These are phyloP conservation scores for Vollenhovia emeryi DNA, from an alignment of 1,140 invertebrate species.

Conservation along the genomic window DNA sequence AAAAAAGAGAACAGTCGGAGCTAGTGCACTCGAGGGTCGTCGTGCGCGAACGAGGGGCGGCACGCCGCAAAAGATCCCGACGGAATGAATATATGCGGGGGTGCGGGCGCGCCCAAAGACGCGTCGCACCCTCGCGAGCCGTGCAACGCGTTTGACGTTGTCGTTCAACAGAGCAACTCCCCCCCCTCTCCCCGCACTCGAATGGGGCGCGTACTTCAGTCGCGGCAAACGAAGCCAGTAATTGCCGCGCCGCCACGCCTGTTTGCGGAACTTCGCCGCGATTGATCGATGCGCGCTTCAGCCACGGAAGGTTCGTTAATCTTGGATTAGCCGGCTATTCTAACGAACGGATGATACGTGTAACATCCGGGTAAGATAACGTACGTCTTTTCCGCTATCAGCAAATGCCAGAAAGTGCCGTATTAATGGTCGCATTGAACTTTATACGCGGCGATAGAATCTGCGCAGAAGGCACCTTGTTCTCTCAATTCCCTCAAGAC, in stretches of 20 bases:
- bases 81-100: constrained; percentile 45
- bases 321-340: background rate
- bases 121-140: constrained; percentile 14
- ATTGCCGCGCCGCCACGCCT: constrained; percentile 21
- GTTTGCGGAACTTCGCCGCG: background rate
- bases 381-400: background rate
- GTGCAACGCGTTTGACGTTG: constrained; percentile 49
- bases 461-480: background rate
- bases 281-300: constrained; percentile 4
- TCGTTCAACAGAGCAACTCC: constrained; percentile 31
- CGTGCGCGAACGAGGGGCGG: constrained; percentile 13
- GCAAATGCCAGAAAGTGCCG: background rate
- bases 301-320: background rate
- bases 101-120: constrained; percentile 21
- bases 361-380: background rate
- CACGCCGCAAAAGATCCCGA: constrained; percentile 45
- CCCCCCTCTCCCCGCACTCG: background rate
- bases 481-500: background rate
- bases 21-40: constrained; percentile 45
- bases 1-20: constrained; percentile 40
- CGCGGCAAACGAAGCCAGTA: constrained; percentile 29
- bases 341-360: background rate
- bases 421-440: background rate
- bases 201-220: constrained; percentile 30
- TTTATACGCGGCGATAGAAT: background rate